Base-by-base conservation (phyloP, 2,888 invertebrate genomes). In the Scaptomyza reducta region DNA sequence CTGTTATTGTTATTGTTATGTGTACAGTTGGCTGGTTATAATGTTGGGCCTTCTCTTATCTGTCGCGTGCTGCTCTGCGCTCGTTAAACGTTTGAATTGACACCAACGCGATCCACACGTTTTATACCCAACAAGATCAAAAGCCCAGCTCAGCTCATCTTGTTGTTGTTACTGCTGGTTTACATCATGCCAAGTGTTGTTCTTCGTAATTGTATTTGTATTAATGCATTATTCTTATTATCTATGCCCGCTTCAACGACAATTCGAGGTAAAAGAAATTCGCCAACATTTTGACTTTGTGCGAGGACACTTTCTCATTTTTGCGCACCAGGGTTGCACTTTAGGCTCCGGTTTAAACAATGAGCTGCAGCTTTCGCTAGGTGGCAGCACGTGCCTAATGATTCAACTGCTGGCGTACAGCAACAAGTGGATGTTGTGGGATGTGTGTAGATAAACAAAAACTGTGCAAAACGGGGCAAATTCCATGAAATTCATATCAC, bases 51-150 rank as follows among this genome's bases (percentile, higher is more conserved):
- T 59, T 29, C 4, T 64, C 44, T 84, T 69, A 74, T 84, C 66
- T 68, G 76, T 59, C 78, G 78, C 76, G 76, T 81, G 78, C 75
- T 59, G 69, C 47, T 84, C 79, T 59, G 64, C 46, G 65, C 60
- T 70, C 70, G 81, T 69, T 66, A 64, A 74, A 67, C 77, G 81
- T 84, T 84, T 87, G 82, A 78, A 84, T 59, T 84, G 78, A 79
- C 74, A 59, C 58, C 58, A 49, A 10, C 58, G 65, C 59, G 58
- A 70, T 66, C 71, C 65, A 70, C 74, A 76, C 79, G 85, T 79
- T 84, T 84, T 85, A 82, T 79, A 69, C 59, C 63, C 11, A 33
- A 33, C 7, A 66, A 70, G 60, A 70, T 66, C 53, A 54, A 72
- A 63, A 66, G 61, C 79, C 61, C 31, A 45, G 40, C 38, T 42